Base-by-base conservation (phyloP, 2,888 invertebrate species). In the Zhengitettix transpicula region DNA sequence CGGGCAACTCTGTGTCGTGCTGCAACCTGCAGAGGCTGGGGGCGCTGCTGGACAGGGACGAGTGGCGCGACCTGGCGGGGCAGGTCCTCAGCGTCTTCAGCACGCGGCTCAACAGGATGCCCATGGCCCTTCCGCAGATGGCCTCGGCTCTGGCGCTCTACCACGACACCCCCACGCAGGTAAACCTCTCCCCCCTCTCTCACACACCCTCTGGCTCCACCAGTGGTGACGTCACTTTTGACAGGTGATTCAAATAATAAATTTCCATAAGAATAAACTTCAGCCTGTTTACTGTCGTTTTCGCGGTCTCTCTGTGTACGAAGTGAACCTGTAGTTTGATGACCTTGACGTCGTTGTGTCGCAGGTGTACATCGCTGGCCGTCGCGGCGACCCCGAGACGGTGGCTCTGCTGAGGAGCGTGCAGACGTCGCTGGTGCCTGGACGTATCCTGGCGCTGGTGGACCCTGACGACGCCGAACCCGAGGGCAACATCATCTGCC, bases 1-100 rank as follows among this genome's bases (percentile, higher is more conserved):
- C 88, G 51, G 89, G 93, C 42, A 96, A 96, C 72, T 94, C 94
- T 54, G 86, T 95, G 0, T 78, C 93, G 0, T 86, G 87, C 17
- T 80, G 82, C 68, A 96, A 96, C 75, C 75, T 94, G 15, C 77
- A 87, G 42, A 78, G 89, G 9, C 75, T 95, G 40, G 80, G 86
- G 0, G 79, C 83, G 0, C 84, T 89, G 69, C 79, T 84, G 47
- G 82, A 84, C 68, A 78, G 82, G 44, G 58, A 66, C 0, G 81
- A 83, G 15, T 76, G 79, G 69, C 69, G 70, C 10, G 70, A 75
- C 12, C 79, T 77, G 69, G 85, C 86, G 0, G 78, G 76, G 58
- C 72, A 74, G 58, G 73, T 87, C 12, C 74, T 90, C 41, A 71
- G 75, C 1, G 77, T 80, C 0, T 87, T 84, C 69, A 73, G 80